These are phyloP conservation scores for Candidula unifasciata DNA, from an alignment of 2,888 invertebrate genomes.

Conservation along the genomic window DNA sequence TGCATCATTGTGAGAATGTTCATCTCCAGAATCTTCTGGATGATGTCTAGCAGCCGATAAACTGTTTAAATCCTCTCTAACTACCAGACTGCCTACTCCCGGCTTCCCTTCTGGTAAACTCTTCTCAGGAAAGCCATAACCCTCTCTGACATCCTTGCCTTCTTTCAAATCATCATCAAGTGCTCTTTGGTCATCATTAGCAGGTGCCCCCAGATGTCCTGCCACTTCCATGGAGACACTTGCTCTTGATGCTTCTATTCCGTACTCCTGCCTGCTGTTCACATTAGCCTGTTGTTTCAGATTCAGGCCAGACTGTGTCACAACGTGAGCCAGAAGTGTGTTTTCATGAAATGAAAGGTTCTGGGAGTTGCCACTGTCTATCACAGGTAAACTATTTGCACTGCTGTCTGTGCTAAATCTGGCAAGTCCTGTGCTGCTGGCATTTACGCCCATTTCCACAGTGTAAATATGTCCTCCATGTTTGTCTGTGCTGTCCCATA, in stretches of 20 bases:
- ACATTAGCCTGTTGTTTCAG: background rate
- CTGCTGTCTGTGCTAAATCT: background rate
- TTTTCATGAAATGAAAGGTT: background rate
- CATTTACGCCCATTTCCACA: background rate
- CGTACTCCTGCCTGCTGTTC: background rate
- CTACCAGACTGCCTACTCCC: background rate
- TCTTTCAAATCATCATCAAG: background rate
- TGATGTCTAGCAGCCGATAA: too few species aligned
- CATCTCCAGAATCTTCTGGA: background rate
- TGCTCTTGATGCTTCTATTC: background rate
- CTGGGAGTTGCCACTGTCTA: background rate
- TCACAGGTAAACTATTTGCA: background rate
- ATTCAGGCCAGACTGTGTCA: background rate
- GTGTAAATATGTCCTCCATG: background rate
- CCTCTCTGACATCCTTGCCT: background rate
- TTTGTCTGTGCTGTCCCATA: background rate
- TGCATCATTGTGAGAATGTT: background rate
- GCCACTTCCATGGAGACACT: background rate
- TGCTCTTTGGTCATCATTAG: background rate
- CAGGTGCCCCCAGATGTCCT: background rate
- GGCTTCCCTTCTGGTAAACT: background rate
- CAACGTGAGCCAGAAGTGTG: background rate
- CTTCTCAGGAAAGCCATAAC: background rate
- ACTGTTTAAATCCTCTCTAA: background rate
- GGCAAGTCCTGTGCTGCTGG: background rate